Evolutionary conservation across 2,113 vertebrate genomes (phyloP).

Genomic region (Nothoprocta pentlandii): DNA sequence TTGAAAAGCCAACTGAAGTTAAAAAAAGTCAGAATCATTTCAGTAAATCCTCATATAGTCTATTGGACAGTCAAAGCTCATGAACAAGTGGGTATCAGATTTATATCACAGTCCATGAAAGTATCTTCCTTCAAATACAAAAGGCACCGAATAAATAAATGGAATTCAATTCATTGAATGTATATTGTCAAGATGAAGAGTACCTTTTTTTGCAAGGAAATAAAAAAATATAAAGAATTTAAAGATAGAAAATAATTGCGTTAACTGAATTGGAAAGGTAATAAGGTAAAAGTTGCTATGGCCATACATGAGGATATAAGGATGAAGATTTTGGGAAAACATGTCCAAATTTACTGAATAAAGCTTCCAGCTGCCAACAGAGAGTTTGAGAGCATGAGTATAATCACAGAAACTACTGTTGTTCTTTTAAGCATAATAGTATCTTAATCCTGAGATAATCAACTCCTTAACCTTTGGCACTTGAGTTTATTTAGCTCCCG

Average conservation of each 20-base stretch:
- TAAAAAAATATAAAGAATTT: background rate
- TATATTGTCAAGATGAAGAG: background rate
- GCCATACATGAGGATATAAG: background rate
- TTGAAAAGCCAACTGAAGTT: background rate
- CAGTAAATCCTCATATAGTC: background rate
- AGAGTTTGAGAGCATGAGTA: background rate
- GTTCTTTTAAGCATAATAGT: background rate
- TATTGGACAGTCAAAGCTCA: background rate
- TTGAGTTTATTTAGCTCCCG: background rate
- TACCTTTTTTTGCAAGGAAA: background rate
- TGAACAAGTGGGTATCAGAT: fast-evolving
- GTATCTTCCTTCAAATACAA: too few relatives aligned
- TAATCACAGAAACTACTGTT: background rate
- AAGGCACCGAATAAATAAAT: background rate
- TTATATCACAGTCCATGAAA: fast-evolving
- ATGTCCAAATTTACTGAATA: background rate
- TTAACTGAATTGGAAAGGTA: background rate
- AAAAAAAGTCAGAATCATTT: background rate
- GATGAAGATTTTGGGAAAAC: background rate
- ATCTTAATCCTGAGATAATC: background rate
- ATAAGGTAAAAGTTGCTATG: background rate
- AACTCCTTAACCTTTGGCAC: background rate
- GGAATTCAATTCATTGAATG: background rate
- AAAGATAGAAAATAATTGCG: background rate
- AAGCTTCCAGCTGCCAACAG: background rate